Percentiles rank a stretch among this genome's conserved stretches.
Evolutionary conservation across 2,113 vertebrate genomes (phyloP).

Genomic region (Passer montanus): DNA sequence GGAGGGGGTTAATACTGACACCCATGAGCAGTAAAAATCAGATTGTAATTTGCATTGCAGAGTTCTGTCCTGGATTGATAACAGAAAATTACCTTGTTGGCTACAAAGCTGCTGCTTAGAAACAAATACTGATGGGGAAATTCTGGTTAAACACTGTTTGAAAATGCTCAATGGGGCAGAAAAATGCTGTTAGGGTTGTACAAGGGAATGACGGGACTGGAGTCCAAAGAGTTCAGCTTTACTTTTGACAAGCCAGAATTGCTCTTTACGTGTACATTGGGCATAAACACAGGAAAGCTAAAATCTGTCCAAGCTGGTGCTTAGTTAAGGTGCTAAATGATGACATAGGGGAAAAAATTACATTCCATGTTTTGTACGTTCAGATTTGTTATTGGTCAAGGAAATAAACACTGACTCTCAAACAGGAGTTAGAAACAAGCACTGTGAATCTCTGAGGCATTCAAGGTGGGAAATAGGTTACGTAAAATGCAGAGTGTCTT

Average conservation of each 20-base stretch:
- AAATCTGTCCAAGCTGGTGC: neutral
- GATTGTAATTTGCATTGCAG: neutral
- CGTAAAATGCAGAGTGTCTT: neutral
- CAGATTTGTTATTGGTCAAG: neutral
- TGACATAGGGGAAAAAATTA: neutral
- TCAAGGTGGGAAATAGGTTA: neutral
- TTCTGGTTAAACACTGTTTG: neutral
- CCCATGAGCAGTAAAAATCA: neutral
- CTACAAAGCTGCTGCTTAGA: neutral
- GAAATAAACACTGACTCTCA: neutral
- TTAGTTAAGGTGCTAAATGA: neutral
- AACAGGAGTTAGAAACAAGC: neutral
- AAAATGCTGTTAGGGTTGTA: neutral
- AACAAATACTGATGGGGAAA: neutral
- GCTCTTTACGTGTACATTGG: neutral
- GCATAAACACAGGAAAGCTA: neutral
- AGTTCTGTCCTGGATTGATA: neutral
- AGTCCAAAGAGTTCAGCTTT: neutral
- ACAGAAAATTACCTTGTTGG: neutral
- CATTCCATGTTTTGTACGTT: neutral
- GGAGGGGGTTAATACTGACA: neutral
- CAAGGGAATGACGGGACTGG: neutral
- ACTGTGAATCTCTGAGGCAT: neutral
- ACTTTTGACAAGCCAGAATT: neutral
- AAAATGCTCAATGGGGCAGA: neutral